phyloP scores from a whole-genome alignment of 1,140 invertebrate genomes.

The Bradysia coprophila region DNA sequence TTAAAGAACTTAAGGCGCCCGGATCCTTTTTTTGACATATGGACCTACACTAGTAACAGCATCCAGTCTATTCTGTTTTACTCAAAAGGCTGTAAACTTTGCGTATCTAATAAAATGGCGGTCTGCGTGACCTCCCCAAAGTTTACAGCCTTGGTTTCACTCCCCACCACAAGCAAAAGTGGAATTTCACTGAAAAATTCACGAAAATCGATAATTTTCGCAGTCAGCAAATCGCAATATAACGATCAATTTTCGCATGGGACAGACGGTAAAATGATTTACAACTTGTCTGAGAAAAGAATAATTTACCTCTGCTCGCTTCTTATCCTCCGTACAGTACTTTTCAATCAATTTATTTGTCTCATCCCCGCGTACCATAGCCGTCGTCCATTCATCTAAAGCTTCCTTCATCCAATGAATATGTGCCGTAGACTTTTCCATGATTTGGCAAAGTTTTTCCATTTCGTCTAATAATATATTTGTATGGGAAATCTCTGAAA shows the following conservation, averaged over 20 bases:
- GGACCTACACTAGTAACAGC: no score
- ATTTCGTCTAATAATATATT: constrained; percentile 7
- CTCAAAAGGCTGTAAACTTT: not conserved
- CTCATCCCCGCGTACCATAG: constrained; percentile 31
- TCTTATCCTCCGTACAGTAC: constrained; percentile 34
- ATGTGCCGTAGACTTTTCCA: constrained; percentile 29
- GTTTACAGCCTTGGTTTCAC: no score
- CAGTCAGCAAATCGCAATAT: no score
- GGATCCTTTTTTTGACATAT: no score
- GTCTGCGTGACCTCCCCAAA: no score
- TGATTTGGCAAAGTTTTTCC: constrained; percentile 23
- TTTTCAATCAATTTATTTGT: constrained; percentile 34
- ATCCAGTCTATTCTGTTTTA: no score
- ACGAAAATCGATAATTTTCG: no score
- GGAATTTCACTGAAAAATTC: no score
- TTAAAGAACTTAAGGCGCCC: no score
- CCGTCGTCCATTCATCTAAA: constrained; percentile 34
- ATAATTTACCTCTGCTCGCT: constrained; percentile 25
- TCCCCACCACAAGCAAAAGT: no score
- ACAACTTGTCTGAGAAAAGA: not conserved
- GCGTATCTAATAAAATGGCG: no score
- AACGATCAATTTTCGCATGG: no score
- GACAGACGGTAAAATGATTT: not conserved
- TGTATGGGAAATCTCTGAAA: not conserved
- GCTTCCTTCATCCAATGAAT: constrained; percentile 34